phyloP scores from a whole-genome alignment of 2,113 vertebrate genomes.

The Austrofundulus limnaeus region DNA sequence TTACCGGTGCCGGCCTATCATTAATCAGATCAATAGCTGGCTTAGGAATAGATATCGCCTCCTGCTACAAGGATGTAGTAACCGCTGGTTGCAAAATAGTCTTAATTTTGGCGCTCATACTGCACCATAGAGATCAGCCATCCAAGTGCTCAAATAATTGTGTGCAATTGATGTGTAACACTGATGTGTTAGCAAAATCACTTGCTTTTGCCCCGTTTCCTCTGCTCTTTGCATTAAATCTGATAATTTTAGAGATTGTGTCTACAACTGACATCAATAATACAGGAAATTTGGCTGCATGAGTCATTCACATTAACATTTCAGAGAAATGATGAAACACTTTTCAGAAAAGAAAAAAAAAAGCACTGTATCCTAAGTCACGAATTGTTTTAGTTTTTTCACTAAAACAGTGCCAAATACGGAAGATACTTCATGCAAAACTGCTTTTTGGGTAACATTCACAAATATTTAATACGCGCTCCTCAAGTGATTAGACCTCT shows the following conservation, averaged over 20 bases:
- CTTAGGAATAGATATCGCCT: no score
- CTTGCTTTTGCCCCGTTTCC: background rate
- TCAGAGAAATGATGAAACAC: conserved; percentile 1
- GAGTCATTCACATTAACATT: conserved; percentile 32
- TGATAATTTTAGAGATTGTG: background rate
- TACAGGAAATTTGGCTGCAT: conserved; percentile 19
- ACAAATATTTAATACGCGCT: conserved; percentile 20
- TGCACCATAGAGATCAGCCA: no score
- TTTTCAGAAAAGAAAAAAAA: no score
- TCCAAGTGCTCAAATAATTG: conserved; percentile 9
- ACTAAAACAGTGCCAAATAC: background rate
- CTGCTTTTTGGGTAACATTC: conserved; percentile 3
- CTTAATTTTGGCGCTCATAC: no score
- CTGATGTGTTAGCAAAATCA: conserved; percentile 3
- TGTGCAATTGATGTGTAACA: conserved; percentile 8
- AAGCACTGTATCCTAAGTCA: background rate
- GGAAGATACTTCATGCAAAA: conserved; percentile 8
- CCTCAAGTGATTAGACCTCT: conserved; percentile 39
- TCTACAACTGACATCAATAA: background rate
- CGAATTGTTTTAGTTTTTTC: background rate
- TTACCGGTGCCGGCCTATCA: no score
- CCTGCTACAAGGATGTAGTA: no score
- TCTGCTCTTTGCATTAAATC: background rate
- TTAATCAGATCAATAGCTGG: no score
- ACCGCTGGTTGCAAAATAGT: no score